Conservation (phyloP, 2,888 invertebrate species). For the Noctua janthe region DNA sequence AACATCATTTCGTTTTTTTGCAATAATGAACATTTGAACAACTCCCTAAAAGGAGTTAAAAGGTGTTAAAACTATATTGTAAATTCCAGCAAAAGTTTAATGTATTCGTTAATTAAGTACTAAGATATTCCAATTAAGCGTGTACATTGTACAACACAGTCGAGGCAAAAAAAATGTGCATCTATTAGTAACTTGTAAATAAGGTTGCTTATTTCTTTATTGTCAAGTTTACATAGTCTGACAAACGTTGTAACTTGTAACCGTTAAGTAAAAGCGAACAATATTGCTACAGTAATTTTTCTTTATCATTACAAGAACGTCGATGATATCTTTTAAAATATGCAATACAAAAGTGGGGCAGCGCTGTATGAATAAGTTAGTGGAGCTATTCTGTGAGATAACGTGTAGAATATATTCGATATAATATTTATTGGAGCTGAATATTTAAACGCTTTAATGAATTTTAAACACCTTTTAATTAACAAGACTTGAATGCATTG, state of each 20-base stretch:
- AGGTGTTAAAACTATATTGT: neutral
- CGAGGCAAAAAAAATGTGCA: neutral
- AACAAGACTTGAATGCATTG: slow-evolving; percentile 4
- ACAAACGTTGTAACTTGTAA: slow-evolving; percentile 3
- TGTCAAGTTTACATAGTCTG: neutral
- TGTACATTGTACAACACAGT: neutral
- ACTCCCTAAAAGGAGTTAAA: neutral
- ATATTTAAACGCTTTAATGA: slow-evolving; percentile 59
- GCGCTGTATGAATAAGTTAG: slow-evolving; percentile 79
- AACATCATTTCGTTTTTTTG: neutral
- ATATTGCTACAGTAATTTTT: slow-evolving; percentile 51
- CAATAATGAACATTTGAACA: neutral
- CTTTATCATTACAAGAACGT: slow-evolving; percentile 58
- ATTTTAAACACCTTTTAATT: slow-evolving; percentile 53
- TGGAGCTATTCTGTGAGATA: slow-evolving; percentile 64
- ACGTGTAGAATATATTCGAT: slow-evolving; percentile 63
- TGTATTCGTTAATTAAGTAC: neutral
- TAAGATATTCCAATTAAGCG: slow-evolving; percentile 6
- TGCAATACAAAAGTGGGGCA: slow-evolving; percentile 76
- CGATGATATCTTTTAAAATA: slow-evolving; percentile 66
- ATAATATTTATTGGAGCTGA: slow-evolving; percentile 65
- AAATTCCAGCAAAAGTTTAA: neutral
- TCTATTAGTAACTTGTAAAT: neutral
- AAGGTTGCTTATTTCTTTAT: neutral
- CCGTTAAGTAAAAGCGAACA: slow-evolving; percentile 29